Percentiles rank a stretch among this genome's conserved stretches.
Conservation (phyloP, 2,888 invertebrate species). For the Ditula angustiorana region DNA sequence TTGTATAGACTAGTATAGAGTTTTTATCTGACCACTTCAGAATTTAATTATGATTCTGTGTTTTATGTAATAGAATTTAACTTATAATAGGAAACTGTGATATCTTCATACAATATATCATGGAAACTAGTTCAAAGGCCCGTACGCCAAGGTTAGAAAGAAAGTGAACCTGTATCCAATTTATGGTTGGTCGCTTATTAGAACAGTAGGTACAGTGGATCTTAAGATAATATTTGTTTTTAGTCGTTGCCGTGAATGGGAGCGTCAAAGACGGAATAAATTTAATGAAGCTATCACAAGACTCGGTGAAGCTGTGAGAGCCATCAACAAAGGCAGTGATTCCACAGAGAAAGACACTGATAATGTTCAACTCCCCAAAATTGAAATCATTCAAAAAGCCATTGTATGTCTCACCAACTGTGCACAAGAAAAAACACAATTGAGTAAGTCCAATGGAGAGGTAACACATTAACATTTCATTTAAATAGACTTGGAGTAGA, state of each 20-base stretch:
- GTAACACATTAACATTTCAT: constrained; percentile 13
- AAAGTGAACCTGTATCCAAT: not conserved
- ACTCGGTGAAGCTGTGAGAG: constrained; percentile 71
- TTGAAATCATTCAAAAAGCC: constrained; percentile 78
- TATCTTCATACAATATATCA: constrained; percentile 37
- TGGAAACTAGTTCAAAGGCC: constrained; percentile 59
- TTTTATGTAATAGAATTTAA: not conserved
- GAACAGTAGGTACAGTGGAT: not conserved
- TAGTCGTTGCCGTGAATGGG: constrained; percentile 89
- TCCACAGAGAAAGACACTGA: constrained; percentile 57
- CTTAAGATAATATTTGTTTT: constrained; percentile 45
- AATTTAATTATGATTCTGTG: not conserved
- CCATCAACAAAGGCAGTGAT: constrained; percentile 59
- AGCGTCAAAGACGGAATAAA: constrained; percentile 88
- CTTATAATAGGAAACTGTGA: not conserved
- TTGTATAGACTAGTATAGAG: not conserved
- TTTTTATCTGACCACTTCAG: not conserved
- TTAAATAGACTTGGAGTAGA: not conserved
- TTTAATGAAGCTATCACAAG: constrained; percentile 83
- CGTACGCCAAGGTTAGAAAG: constrained; percentile 62
- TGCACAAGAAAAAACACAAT: constrained; percentile 68
- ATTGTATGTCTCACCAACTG: constrained; percentile 68
- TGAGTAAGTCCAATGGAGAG: constrained; percentile 65
- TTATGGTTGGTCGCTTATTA: not conserved
- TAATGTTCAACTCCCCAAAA: constrained; percentile 73